phyloP scores from a whole-genome alignment of 2,797 vertebrate genomes.

The Ceyx erithaca region DNA sequence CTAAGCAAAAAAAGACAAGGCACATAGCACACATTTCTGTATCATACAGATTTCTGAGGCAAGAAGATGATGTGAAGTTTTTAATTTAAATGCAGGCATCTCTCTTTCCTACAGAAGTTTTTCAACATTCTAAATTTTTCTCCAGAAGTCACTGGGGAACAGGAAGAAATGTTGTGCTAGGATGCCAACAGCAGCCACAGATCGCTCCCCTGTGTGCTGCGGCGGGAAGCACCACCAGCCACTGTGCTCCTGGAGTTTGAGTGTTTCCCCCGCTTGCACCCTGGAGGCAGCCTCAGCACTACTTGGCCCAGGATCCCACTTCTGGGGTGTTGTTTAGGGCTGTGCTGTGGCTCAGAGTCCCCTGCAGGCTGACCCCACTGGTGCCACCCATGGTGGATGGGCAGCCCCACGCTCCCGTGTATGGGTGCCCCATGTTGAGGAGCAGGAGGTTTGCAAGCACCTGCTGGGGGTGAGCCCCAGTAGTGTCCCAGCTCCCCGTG shows the following conservation, averaged over 20 bases:
- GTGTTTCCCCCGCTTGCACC: fast-evolving
- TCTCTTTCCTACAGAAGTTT: neutral
- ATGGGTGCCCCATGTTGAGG: neutral
- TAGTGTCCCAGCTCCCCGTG: fast-evolving
- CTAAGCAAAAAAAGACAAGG: neutral
- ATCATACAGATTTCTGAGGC: neutral
- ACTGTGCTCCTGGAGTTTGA: neutral
- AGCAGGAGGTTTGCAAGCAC: neutral
- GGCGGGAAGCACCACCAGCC: fast-evolving
- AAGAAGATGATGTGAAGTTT: neutral
- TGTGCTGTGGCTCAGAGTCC: neutral
- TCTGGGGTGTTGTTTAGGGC: neutral
- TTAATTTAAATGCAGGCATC: neutral
- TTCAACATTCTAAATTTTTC: neutral
- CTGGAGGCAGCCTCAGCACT: neutral
- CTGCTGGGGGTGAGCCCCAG: fast-evolving
- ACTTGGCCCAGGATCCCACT: neutral
- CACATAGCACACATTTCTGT: neutral
- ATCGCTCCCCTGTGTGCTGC: neutral
- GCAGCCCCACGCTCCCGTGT: no score
- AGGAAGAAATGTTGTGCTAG: neutral
- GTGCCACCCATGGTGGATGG: neutral
- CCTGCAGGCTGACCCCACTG: fast-evolving
- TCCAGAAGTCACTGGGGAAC: neutral
- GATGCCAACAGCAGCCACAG: neutral